Conservation (phyloP, 37 sponge, comb jelly and placozoan species). For the Mnemiopsis leidyi region DNA sequence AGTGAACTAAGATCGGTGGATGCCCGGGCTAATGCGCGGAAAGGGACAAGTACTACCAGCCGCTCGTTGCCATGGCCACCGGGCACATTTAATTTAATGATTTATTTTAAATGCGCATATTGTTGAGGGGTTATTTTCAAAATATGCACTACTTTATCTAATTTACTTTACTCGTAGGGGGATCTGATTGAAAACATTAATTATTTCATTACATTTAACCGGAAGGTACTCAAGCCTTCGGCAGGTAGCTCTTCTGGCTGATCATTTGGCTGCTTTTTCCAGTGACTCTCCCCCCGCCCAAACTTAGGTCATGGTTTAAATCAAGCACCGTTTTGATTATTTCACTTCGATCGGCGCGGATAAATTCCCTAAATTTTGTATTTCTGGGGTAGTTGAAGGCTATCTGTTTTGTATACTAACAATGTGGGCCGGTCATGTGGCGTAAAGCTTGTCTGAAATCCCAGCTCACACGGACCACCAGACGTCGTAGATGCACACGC, state of each 20-base stretch:
- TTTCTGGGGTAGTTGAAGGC: neutral
- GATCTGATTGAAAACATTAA: neutral
- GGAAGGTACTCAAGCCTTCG: neutral
- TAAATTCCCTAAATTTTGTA: neutral
- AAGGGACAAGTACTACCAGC: neutral
- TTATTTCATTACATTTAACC: neutral
- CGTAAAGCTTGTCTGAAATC: too few relatives aligned
- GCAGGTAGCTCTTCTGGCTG: neutral
- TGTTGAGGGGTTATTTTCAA: neutral
- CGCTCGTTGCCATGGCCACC: neutral
- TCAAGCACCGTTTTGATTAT: neutral
- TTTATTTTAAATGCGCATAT: neutral
- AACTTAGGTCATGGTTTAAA: neutral
- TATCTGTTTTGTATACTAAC: too few relatives aligned
- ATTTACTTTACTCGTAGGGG: slow-evolving; percentile 16
- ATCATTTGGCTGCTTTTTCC: neutral
- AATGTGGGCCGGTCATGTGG: too few relatives aligned
- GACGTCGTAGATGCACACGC: neutral
- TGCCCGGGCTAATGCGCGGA: neutral
- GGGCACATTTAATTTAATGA: neutral
- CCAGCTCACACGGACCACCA: neutral
- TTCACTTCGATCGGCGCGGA: neutral
- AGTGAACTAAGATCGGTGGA: neutral
- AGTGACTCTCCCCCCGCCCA: neutral
- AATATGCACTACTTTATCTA: slow-evolving; percentile 24